These are phyloP conservation scores for Meloe dianella DNA, from an alignment of 2,888 invertebrate genomes.

Conservation along the genomic window DNA sequence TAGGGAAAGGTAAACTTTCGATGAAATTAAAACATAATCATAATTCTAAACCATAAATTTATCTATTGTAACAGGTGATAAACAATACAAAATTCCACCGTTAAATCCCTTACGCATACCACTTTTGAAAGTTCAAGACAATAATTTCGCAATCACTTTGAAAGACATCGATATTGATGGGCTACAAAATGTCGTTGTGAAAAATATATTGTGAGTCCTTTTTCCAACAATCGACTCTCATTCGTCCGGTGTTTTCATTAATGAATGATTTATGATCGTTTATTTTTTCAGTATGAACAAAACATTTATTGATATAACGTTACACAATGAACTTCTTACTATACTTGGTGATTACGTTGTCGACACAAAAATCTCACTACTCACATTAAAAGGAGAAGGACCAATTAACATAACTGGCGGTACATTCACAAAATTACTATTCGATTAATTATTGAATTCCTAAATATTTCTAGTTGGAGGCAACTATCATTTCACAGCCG, in stretches of 20 bases:
- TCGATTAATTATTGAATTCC: not conserved
- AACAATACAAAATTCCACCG: constrained; percentile 38
- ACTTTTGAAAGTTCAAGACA: constrained; percentile 34
- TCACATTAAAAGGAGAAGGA: constrained; percentile 50
- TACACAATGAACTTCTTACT: constrained; percentile 35
- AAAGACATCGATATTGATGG: constrained; percentile 40
- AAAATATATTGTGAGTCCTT: constrained; percentile 36
- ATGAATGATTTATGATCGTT: not conserved
- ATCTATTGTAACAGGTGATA: constrained; percentile 37
- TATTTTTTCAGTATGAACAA: constrained; percentile 29
- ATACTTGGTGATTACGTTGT: constrained; percentile 45
- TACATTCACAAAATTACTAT: constrained; percentile 24
- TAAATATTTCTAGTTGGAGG: constrained; percentile 32
- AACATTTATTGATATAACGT: constrained; percentile 23
- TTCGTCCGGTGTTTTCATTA: too few relatives aligned
- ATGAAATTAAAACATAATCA: not conserved
- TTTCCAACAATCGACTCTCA: not conserved
- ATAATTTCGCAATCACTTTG: constrained; percentile 35
- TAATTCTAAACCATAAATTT: not conserved
- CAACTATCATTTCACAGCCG: constrained; percentile 21
- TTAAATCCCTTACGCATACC: constrained; percentile 43
- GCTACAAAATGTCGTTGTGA: constrained; percentile 35
- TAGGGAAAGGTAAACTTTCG: constrained; percentile 23
- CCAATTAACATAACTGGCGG: constrained; percentile 48
- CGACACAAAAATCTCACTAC: constrained; percentile 46